Conservation (phyloP, 2,113 vertebrate genomes). For the Chloebia gouldiae region DNA sequence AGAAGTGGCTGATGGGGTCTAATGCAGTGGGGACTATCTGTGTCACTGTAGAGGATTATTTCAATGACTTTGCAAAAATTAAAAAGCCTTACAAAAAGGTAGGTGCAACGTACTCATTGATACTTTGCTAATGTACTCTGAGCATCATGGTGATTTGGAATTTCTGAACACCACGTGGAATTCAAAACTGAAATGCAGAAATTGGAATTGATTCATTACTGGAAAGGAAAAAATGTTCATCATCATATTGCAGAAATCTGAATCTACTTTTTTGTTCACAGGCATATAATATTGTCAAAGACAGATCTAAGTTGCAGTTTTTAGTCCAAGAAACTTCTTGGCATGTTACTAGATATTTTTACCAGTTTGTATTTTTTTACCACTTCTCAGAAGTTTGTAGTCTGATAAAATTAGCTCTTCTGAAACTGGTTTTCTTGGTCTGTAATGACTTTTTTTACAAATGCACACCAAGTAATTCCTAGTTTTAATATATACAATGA, state of each 20-base stretch:
- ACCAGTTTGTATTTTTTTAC: background rate
- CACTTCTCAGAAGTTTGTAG: background rate
- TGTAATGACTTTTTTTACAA: background rate
- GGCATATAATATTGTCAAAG: background rate
- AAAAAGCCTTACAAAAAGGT: slow-evolving; percentile 96
- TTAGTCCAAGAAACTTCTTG: background rate
- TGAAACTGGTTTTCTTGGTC: background rate
- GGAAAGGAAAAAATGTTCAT: background rate
- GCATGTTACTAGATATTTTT: background rate
- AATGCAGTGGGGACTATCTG: slow-evolving; percentile 96
- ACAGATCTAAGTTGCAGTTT: background rate
- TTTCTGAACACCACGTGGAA: background rate
- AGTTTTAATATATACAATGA: background rate
- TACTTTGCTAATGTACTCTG: background rate
- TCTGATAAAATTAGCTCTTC: background rate
- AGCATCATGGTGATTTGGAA: background rate
- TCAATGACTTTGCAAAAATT: slow-evolving; percentile 96
- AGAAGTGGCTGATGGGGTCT: slow-evolving; percentile 90
- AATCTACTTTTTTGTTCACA: background rate
- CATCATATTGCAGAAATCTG: background rate
- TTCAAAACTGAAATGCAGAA: background rate
- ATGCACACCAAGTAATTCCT: background rate
- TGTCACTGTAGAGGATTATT: slow-evolving; percentile 97
- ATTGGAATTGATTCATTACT: background rate
- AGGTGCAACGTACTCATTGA: background rate